Percentiles rank a stretch among this genome's conserved stretches.
phyloP scores from a whole-genome alignment of 1,140 invertebrate species.

The Tetramorium parvispinum region DNA sequence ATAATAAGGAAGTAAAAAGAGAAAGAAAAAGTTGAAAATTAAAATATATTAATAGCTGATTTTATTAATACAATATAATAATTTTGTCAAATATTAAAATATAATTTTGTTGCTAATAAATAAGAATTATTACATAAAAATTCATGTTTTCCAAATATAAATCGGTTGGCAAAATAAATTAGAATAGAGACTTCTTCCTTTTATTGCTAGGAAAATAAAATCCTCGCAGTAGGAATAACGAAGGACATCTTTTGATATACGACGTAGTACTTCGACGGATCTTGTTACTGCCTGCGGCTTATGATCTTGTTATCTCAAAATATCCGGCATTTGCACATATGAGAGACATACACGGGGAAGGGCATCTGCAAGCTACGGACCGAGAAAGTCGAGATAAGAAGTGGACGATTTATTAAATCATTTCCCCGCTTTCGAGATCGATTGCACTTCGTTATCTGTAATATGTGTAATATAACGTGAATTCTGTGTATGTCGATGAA shows the following conservation, averaged over 20 bases:
- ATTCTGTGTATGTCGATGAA: slow-evolving; percentile 5
- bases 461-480: slow-evolving; percentile 40
- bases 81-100: slow-evolving; percentile 7
- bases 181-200: not conserved
- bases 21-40: not conserved
- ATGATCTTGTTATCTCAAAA: slow-evolving; percentile 73
- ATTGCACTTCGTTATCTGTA: slow-evolving; percentile 49
- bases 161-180: not conserved
- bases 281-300: slow-evolving; percentile 67
- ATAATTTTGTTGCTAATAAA: slow-evolving; percentile 1
- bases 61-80: not conserved
- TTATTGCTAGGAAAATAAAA: slow-evolving; percentile 56
- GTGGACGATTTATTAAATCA: slow-evolving; percentile 63
- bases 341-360: not conserved
- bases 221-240: slow-evolving; percentile 61
- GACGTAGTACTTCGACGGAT: slow-evolving; percentile 49
- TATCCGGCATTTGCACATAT: slow-evolving; percentile 34
- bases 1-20: not conserved
- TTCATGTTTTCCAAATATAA: not conserved
- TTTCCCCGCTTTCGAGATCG: not conserved
- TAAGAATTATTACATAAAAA: not conserved
- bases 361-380: not conserved
- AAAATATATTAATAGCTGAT: not conserved
- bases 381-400: slow-evolving; percentile 29
- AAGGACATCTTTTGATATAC: slow-evolving; percentile 66